A percentile compares a stretch with the other conserved stretches of the same genome.
phyloP scores from a whole-genome alignment of 2,797 vertebrate species.

The Spinus olivaceus region DNA sequence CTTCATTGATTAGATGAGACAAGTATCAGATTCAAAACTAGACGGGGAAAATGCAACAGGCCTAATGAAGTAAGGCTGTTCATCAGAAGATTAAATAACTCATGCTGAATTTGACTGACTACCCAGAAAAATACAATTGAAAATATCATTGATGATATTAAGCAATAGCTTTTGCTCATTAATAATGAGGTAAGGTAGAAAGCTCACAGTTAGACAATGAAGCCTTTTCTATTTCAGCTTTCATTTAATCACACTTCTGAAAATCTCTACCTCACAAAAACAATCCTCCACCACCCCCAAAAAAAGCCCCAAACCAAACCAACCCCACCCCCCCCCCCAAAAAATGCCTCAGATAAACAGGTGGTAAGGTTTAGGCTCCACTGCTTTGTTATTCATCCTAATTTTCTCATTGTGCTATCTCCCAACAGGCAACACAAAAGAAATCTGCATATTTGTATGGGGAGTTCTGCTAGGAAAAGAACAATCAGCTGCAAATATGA shows the following conservation, averaged over 20 bases:
- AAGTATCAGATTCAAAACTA: not conserved
- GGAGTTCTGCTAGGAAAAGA: conserved; percentile 6
- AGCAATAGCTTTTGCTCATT: not conserved
- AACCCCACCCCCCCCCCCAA: accelerated
- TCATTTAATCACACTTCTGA: not conserved
- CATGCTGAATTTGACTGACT: not conserved
- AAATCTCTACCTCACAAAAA: not conserved
- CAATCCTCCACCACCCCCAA: accelerated
- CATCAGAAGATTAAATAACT: not conserved
- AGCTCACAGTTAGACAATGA: not conserved
- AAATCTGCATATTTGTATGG: not conserved
- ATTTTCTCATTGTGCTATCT: not conserved
- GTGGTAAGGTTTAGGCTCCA: not conserved
- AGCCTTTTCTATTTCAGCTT: not conserved
- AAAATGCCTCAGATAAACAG: not conserved
- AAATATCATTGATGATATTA: not conserved
- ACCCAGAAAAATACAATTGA: not conserved
- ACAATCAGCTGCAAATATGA: conserved; percentile 32
- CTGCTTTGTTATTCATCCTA: not conserved
- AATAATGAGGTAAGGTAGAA: not conserved
- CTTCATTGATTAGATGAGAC: not conserved
- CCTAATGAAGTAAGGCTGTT: not conserved
- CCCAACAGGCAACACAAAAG: not conserved
- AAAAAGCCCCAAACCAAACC: not conserved
- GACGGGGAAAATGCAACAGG: not conserved